Evolutionary conservation across 1,140 invertebrate genomes (phyloP).

Genomic region (Scaptodrosophila lebanonensis): DNA sequence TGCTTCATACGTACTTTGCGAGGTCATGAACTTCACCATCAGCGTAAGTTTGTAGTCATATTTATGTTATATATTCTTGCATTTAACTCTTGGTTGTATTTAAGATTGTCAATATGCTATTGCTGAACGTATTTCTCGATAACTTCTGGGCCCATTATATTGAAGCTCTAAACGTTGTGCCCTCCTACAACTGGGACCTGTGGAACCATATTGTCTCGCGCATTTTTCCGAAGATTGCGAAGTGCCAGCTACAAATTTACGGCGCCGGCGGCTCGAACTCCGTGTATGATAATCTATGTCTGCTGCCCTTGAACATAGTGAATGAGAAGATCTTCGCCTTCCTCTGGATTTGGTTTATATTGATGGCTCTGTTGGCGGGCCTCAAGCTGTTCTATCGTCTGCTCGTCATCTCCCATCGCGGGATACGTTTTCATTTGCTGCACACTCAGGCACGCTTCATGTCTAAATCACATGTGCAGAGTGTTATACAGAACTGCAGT

Average conservation of each 20-base stretch:
- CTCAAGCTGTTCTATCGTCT: conserved; percentile 81
- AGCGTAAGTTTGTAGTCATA: conserved; percentile 79
- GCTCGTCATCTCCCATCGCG: conserved; percentile 39
- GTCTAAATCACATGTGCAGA: conserved; percentile 26
- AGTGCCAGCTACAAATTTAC: conserved; percentile 84
- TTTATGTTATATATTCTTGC: background rate
- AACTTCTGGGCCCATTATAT: conserved; percentile 86
- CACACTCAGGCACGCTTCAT: conserved; percentile 77
- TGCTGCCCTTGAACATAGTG: conserved; percentile 86
- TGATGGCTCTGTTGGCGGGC: conserved; percentile 81
- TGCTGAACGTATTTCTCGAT: conserved; percentile 86
- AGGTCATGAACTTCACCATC: conserved; percentile 84
- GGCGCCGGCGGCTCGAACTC: conserved; percentile 81
- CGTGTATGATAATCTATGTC: conserved; percentile 83
- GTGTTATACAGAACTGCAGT: conserved; percentile 45
- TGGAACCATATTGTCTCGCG: conserved; percentile 79
- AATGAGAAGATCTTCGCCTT: conserved; percentile 90
- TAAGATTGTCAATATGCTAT: conserved; percentile 80
- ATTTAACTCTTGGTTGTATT: background rate
- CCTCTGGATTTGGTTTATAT: conserved; percentile 89
- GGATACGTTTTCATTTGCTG: conserved; percentile 77
- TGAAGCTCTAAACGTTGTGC: conserved; percentile 79
- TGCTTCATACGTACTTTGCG: conserved; percentile 83
- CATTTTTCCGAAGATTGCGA: conserved; percentile 88
- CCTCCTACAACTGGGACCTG: conserved; percentile 62